Evolutionary conservation across 2,113 vertebrate genomes (phyloP), one percentile per base, ranked within the genome.

Genomic region (Microtus montanus): DNA sequence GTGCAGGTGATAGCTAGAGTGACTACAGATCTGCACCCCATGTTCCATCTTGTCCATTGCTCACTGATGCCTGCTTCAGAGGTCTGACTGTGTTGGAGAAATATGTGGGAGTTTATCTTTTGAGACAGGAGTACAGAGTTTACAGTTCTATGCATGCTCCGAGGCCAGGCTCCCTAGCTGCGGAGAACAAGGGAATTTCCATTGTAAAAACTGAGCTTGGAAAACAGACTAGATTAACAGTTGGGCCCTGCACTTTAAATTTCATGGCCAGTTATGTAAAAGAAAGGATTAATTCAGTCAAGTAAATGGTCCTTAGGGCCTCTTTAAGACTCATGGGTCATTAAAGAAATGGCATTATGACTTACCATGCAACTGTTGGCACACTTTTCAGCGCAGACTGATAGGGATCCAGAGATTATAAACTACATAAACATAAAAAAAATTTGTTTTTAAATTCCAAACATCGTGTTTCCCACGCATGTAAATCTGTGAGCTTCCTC

Each of bases 391-490:
- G 73, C 71, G 0, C 7, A 38, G 15, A 95, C 54, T 4, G 92
- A 96, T 54, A 96, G 66, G 44, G 88, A 79, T 80, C 92, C 96
- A 79, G 94, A 95, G 30, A 35, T 3, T 73, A 95, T 58, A 64
- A 66, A 96, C 94, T 95, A 70, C 1, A 54, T 0, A 89, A 35
- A 83, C 35, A 52, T 8, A 70, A n/a, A 70, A 38, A 38, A 49
- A 41, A 49, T 24, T 44, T 74, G 2, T 33, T 28, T 73, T 26
- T 19, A 70, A 35, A 35, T 70, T 79, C 41, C 33, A 64, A 10
- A 9, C 7, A 41, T 8, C 12, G 71, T 15, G 52, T 87, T 63
- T 71, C 41, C 35, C 66, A 87, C 33, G 35, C 17, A 54, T 71
- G 64, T 15, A 41, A 41, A 35, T 94, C 64, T 64, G 61, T 90